Evolutionary conservation across 2,113 vertebrate species (phyloP).

Genomic region (Alosa alosa): DNA sequence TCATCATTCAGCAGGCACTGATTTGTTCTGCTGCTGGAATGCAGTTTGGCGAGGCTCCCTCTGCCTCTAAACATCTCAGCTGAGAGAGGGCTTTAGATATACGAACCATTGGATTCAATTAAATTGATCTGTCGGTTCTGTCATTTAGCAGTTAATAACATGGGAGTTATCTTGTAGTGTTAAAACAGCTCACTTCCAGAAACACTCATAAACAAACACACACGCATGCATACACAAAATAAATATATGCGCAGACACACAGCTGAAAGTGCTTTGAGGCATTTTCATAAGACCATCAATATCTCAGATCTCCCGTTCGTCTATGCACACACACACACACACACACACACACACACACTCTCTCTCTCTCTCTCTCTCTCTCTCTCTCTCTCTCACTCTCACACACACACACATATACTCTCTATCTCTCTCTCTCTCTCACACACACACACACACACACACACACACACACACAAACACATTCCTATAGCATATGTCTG

Average conservation of each 20-base stretch:
- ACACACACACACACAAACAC: slow-evolving; percentile 37
- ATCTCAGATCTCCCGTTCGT: not conserved
- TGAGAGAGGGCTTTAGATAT: not conserved
- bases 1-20: not conserved
- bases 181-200: not conserved
- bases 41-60: not conserved
- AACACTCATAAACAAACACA: not conserved
- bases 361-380: too few relatives aligned
- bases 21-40: not conserved
- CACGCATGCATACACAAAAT: not conserved
- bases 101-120: not conserved
- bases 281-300: slow-evolving; percentile 5
- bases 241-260: not conserved
- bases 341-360: too few relatives aligned
- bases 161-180: not conserved
- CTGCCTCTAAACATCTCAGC: not conserved
- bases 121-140: not conserved
- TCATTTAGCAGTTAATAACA: not conserved
- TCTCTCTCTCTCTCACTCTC: too few relatives aligned
- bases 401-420: too few relatives aligned
- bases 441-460: not conserved
- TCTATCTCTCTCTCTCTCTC: too few relatives aligned
- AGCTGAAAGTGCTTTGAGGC: not conserved
- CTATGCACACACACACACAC: too few relatives aligned
- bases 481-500: slow-evolving; percentile 53